These are phyloP conservation scores for Melolontha melolontha DNA, from an alignment of 2,888 invertebrate species.

Conservation along the genomic window DNA sequence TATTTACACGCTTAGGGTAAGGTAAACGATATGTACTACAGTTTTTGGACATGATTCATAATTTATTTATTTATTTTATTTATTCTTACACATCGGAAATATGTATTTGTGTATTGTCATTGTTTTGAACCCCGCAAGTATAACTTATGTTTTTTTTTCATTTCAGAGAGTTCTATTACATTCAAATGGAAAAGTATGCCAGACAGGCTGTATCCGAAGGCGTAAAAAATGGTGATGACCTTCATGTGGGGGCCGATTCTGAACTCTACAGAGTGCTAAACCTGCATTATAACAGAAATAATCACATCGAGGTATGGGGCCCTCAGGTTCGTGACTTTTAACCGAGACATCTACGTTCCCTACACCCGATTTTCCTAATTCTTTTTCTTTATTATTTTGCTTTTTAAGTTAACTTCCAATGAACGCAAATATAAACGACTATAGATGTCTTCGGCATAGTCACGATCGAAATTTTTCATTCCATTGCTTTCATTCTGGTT, in stretches of 20 bases:
- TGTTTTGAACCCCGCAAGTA: no score
- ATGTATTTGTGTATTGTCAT: no score
- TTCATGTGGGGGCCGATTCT: conserved; percentile 94
- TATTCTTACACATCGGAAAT: no score
- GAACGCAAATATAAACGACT: conserved; percentile 4
- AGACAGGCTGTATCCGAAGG: conserved; percentile 98
- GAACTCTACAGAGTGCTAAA: conserved; percentile 98
- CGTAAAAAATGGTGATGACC: conserved; percentile 90
- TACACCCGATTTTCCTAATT: conserved; percentile 41
- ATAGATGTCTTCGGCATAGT: conserved; percentile 44
- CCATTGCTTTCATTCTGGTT: background rate
- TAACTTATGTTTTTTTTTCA: conserved; percentile 4
- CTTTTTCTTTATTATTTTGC: conserved; percentile 37
- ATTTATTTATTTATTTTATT: no score
- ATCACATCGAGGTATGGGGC: conserved; percentile 90
- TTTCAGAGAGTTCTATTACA: conserved; percentile 99
- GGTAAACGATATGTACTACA: no score
- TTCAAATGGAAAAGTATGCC: conserved; percentile 99
- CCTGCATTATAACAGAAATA: conserved; percentile 98
- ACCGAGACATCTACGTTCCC: conserved; percentile 55
- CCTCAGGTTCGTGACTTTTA: conserved; percentile 72
- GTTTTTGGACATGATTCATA: no score
- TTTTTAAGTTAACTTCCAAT: conserved; percentile 17
- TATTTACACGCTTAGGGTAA: no score
- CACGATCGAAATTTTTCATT: conserved; percentile 26